Conservation (phyloP, 2,113 vertebrate genomes). For the Uria lomvia region DNA sequence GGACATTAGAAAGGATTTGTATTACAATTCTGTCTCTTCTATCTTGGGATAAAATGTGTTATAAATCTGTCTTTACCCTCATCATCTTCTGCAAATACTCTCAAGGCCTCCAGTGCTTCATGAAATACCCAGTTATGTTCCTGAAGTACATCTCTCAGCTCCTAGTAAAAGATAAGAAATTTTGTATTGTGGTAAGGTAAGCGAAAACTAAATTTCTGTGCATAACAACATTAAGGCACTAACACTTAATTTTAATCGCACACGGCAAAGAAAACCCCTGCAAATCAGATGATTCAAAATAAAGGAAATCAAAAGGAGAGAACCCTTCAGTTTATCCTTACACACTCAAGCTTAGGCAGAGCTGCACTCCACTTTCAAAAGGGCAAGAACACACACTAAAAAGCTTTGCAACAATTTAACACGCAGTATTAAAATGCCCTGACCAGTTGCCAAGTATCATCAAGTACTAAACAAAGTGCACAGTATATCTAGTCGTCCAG, state of each 20-base stretch:
- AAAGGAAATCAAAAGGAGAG: background rate
- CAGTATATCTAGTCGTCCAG: too few relatives aligned
- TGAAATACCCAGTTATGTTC: slow-evolving; percentile 90
- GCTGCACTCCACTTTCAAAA: background rate
- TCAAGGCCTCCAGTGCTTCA: slow-evolving; percentile 84
- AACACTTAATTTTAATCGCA: background rate
- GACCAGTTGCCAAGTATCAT: background rate
- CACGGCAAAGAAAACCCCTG: background rate
- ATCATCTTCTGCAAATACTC: slow-evolving; percentile 81
- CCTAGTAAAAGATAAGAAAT: slow-evolving; percentile 70
- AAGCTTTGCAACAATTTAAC: background rate
- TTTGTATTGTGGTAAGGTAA: background rate
- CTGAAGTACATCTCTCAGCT: slow-evolving; percentile 86
- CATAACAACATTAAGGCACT: background rate
- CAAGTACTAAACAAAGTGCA: background rate
- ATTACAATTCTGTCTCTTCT: background rate
- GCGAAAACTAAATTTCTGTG: background rate
- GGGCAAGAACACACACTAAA: background rate
- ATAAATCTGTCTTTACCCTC: slow-evolving; percentile 61
- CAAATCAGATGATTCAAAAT: background rate
- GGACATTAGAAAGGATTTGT: background rate
- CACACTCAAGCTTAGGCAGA: background rate
- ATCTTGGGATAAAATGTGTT: background rate
- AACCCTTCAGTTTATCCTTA: background rate
- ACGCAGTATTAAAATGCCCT: background rate